Base-by-base conservation (phyloP, 2,888 invertebrate genomes). In the Empis stercorea region DNA sequence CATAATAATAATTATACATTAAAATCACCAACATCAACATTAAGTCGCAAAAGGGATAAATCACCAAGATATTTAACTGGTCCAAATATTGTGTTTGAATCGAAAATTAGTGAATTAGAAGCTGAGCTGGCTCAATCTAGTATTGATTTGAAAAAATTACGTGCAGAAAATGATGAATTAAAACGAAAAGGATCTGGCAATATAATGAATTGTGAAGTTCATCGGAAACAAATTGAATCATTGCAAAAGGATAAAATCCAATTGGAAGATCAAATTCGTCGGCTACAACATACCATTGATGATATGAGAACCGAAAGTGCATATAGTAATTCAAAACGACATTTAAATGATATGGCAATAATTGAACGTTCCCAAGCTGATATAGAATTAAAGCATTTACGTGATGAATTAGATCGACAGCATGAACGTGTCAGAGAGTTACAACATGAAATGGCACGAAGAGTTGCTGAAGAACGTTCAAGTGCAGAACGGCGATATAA, bases 61-160 rank as follows among this genome's bases (percentile, higher is more conserved):
- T 63, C 65, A 3, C 63, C 65, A 55, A 57, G 63, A 11, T 73
- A 72, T 42, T 66, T 84, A 11, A 84, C 84, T 59, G 85, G 85
- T 1, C 86, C 87, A 0, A 81, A 79, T 54, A 87, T 87, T 49
- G 81, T 88, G 17, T 87, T 84, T 60, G 88, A 88, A 64, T 87
- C 88, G 0, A 76, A 85, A 51, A 87, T 88, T 45, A 83, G 87
- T 4, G 88, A 89, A 59, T 63, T 89, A 48, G 88, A 89, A 61
- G 88, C 88, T 0, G 87, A 88, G 57, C 66, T 88, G 40, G 80
- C 84, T 9, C 87, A 88, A 61, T 68, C 83, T 0, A 81, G 76
- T 61, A 82, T 88, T 46, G 87, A 86, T 57, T 64, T 87, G 30
- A 80, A 80, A 59, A 84, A 86, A 60, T 66, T 81, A 1, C 79